Conservation (phyloP, 1,140 invertebrate genomes). For the Cheumatopsyche charites region DNA sequence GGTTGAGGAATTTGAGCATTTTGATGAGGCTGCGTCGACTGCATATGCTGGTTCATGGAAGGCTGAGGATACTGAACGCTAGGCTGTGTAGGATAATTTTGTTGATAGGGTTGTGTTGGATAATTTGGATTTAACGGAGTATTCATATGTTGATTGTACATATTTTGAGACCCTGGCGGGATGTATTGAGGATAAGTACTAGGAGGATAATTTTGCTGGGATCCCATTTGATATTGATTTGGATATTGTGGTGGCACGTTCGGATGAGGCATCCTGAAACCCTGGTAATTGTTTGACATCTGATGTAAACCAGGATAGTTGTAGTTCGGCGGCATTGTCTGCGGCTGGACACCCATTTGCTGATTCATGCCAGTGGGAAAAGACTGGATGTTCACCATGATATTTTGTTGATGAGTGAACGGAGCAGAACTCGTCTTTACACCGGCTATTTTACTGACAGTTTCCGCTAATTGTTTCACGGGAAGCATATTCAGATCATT, state of each 20-base stretch:
- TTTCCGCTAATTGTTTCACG: slow-evolving; percentile 59
- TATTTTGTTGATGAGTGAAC: slow-evolving; percentile 61
- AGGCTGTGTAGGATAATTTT: neutral
- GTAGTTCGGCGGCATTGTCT: slow-evolving; percentile 16
- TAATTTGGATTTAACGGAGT: neutral
- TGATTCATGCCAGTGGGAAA: slow-evolving; percentile 52
- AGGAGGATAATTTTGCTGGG: slow-evolving; percentile 11
- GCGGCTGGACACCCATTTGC: slow-evolving; percentile 22
- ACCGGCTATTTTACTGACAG: slow-evolving; percentile 57
- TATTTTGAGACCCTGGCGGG: neutral
- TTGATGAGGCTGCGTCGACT: neutral
- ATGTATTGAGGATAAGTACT: slow-evolving; percentile 33
- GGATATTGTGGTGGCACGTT: slow-evolving; percentile 15
- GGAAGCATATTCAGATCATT: slow-evolving; percentile 53
- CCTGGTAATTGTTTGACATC: neutral
- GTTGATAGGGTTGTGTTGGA: neutral
- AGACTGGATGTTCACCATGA: slow-evolving; percentile 61
- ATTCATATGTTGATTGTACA: slow-evolving; percentile 5
- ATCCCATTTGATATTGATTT: slow-evolving; percentile 23
- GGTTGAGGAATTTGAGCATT: neutral
- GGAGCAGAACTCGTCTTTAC: slow-evolving; percentile 50
- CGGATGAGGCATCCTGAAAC: slow-evolving; percentile 29
- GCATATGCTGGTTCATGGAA: neutral
- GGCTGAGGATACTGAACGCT: neutral
- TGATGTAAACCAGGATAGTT: slow-evolving; percentile 42